phyloP scores from a whole-genome alignment of 2,888 invertebrate species.

The Acanthacorydalis orientalis region DNA sequence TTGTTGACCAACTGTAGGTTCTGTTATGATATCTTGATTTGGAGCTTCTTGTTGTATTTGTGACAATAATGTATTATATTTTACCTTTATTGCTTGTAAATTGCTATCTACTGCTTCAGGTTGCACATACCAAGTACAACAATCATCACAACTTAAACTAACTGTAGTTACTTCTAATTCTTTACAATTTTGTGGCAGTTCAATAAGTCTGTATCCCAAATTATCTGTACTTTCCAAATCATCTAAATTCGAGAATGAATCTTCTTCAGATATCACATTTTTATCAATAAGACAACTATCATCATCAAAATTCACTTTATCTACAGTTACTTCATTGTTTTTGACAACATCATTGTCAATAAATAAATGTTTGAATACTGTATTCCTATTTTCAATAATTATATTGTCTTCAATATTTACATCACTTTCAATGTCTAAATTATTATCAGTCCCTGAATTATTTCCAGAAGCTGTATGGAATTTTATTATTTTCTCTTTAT shows the following conservation, averaged over 20 bases:
- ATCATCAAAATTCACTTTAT: no score
- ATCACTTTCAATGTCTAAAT: conserved; percentile 25
- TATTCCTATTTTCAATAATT: no score
- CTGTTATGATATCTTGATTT: conserved; percentile 26
- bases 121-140: conserved; percentile 11
- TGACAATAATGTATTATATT: conserved; percentile 21
- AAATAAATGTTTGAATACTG: no score
- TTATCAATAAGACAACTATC: no score
- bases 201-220: neutral
- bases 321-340: no score
- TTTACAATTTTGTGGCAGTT: neutral
- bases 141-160: conserved; percentile 16
- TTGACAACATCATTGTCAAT: no score
- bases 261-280: conserved; percentile 2
- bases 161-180: conserved; percentile 20
- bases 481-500: no score
- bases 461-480: no score
- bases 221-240: neutral
- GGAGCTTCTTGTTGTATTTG: conserved; percentile 29
- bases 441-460: conserved; percentile 20
- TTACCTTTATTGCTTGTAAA: conserved; percentile 22
- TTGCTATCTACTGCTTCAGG: conserved; percentile 15
- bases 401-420: conserved; percentile 20
- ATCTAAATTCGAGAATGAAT: conserved; percentile 3
- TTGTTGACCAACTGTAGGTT: conserved; percentile 31